A percentile compares a stretch with the other conserved stretches of the same genome.
phyloP scores from a whole-genome alignment of 2,797 vertebrate genomes.

The Oceanodroma leucorhoa region DNA sequence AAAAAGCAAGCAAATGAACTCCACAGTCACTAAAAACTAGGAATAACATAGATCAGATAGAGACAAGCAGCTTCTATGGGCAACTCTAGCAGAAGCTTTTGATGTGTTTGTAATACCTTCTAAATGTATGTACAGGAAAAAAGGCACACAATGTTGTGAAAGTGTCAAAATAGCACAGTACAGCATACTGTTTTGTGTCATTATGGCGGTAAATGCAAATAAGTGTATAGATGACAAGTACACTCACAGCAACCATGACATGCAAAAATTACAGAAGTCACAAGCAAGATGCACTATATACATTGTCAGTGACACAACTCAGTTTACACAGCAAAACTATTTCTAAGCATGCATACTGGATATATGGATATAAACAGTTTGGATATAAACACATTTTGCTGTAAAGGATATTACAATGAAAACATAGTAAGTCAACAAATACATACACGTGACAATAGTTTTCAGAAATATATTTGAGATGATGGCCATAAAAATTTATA shows the following conservation, averaged over 20 bases:
- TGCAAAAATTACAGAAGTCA: neutral
- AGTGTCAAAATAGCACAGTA: neutral
- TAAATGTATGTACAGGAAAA: fast-evolving
- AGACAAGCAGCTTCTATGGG: neutral
- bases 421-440: neutral
- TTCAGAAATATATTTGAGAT: neutral
- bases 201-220: neutral
- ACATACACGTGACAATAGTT: neutral
- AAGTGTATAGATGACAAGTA: neutral
- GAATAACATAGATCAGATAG: neutral
- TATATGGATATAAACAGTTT: too few species aligned
- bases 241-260: neutral
- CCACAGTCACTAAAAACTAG: neutral
- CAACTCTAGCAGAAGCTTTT: neutral
- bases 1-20: neutral
- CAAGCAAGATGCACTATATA: neutral
- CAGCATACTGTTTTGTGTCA: neutral
- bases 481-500: neutral
- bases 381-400: neutral
- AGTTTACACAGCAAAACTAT: neutral
- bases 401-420: neutral
- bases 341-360: neutral
- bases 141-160: neutral
- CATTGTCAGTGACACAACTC: neutral
- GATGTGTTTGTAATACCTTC: neutral